Evolutionary conservation across 2,113 vertebrate genomes (phyloP).

Genomic region (Chauna torquata): DNA sequence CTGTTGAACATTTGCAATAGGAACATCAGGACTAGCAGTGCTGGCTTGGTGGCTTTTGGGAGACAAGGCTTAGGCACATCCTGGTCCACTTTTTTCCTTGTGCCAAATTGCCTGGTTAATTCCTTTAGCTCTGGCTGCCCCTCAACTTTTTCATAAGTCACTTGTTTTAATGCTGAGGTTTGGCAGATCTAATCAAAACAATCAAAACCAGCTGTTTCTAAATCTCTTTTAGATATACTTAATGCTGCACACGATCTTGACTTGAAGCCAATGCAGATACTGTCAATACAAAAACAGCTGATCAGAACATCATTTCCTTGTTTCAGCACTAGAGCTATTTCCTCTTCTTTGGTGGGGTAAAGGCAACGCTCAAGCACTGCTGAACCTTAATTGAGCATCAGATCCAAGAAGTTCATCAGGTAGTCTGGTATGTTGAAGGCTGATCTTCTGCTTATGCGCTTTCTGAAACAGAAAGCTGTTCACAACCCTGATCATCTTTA

Average conservation of each 20-base stretch:
- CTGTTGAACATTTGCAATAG: neutral
- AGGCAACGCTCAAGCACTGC: neutral
- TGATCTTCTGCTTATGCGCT: neutral
- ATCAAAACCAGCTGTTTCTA: no score
- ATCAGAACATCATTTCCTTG: neutral
- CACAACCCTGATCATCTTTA: neutral
- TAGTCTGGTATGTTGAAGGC: neutral
- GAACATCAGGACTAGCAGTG: neutral
- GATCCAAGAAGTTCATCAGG: fast-evolving
- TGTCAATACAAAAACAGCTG: neutral
- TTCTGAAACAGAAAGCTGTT: neutral
- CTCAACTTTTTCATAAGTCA: neutral
- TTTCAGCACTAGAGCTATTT: neutral
- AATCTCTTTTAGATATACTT: neutral
- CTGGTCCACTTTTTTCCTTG: neutral
- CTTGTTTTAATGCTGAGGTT: neutral
- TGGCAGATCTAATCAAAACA: neutral
- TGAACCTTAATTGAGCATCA: neutral
- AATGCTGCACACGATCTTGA: neutral
- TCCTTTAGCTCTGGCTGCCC: neutral
- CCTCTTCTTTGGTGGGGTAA: neutral
- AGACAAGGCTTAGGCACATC: neutral
- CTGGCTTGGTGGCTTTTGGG: neutral
- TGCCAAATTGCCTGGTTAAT: neutral
- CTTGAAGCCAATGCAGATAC: neutral